A percentile compares a stretch with the other conserved stretches of the same genome.
Evolutionary conservation across 2,888 invertebrate species (phyloP).

Genomic region (Latrodectus hesperus): DNA sequence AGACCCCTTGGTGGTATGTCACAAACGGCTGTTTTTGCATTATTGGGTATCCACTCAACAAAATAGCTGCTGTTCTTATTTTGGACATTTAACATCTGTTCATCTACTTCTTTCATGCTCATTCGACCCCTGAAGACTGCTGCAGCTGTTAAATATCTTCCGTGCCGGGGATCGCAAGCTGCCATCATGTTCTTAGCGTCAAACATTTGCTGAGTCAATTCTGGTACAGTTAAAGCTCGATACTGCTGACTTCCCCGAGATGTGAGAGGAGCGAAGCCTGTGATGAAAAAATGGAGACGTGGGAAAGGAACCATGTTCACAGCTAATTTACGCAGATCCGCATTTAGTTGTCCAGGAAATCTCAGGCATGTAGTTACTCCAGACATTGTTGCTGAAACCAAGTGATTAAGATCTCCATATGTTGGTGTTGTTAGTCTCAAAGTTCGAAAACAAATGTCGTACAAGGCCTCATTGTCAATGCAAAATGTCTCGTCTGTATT

Average conservation of each 20-base stretch:
- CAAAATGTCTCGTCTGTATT: slow-evolving; percentile 92
- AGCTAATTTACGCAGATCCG: slow-evolving; percentile 91
- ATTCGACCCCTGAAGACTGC: slow-evolving; percentile 78
- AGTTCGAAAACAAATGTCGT: slow-evolving; percentile 84
- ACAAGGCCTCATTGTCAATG: slow-evolving; percentile 83
- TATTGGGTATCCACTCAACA: slow-evolving; percentile 77
- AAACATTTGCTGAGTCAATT: slow-evolving; percentile 77
- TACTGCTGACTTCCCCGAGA: slow-evolving; percentile 72
- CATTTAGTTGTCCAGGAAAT: slow-evolving; percentile 95
- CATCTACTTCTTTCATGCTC: slow-evolving; percentile 79
- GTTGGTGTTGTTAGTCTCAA: slow-evolving; percentile 77
- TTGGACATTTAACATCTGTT: slow-evolving; percentile 78
- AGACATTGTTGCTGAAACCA: slow-evolving; percentile 83
- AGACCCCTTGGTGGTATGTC: slow-evolving; percentile 78
- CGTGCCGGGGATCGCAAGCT: slow-evolving; percentile 77
- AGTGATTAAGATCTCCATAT: slow-evolving; percentile 78
- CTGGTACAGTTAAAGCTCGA: slow-evolving; percentile 75
- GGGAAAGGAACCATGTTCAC: slow-evolving; percentile 99
- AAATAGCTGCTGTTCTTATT: slow-evolving; percentile 78
- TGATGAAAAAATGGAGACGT: slow-evolving; percentile 77
- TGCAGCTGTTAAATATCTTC: slow-evolving; percentile 77
- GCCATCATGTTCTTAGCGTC: slow-evolving; percentile 79
- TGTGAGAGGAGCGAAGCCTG: slow-evolving; percentile 71
- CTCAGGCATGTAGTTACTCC: slow-evolving; percentile 91
- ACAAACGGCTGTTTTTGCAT: slow-evolving; percentile 78